These are phyloP conservation scores for Sandelia bainsii DNA, from an alignment of 2,797 vertebrate species.

Conservation along the genomic window DNA sequence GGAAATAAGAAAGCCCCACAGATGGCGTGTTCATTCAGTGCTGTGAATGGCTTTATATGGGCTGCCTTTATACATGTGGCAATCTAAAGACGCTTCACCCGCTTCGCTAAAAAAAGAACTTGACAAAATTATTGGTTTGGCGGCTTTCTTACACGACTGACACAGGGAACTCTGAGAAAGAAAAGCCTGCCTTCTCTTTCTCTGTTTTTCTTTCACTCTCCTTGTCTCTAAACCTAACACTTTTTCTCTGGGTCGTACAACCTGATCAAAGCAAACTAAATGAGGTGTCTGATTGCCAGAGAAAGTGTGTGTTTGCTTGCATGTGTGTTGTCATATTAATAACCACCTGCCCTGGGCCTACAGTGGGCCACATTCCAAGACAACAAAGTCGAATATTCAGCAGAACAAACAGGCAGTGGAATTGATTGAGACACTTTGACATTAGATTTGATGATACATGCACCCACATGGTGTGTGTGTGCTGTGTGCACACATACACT, in stretches of 20 bases:
- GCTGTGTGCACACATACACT: constrained; percentile 19
- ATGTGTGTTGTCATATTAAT: constrained; percentile 91
- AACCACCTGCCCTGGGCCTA: constrained; percentile 91
- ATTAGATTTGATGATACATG: constrained; percentile 23
- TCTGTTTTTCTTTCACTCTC: constrained; percentile 53
- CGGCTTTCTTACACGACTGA: constrained; percentile 96
- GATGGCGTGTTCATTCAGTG: constrained; percentile 99
- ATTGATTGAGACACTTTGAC: constrained; percentile 25
- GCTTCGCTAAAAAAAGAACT: constrained; percentile 94
- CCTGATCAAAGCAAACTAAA: constrained; percentile 98
- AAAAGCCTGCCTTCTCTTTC: constrained; percentile 83
- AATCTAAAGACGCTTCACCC: constrained; percentile 96
- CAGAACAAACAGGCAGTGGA: constrained; percentile 48
- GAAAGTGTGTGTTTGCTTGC: constrained; percentile 20
- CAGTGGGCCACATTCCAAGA: constrained; percentile 91
- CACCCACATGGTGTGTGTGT: constrained; percentile 1
- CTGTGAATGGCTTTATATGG: constrained; percentile 99
- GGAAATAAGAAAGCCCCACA: constrained; percentile 96
- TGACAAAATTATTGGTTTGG: constrained; percentile 99
- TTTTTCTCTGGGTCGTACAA: constrained; percentile 85
- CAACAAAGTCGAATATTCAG: constrained; percentile 80
- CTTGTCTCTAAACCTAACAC: constrained; percentile 59
- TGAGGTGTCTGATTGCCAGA: constrained; percentile 90
- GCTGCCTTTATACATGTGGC: constrained; percentile 99
- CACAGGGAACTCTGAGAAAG: constrained; percentile 90